phyloP scores from a whole-genome alignment of 1,140 invertebrate species.

The Nylanderia fulva region DNA sequence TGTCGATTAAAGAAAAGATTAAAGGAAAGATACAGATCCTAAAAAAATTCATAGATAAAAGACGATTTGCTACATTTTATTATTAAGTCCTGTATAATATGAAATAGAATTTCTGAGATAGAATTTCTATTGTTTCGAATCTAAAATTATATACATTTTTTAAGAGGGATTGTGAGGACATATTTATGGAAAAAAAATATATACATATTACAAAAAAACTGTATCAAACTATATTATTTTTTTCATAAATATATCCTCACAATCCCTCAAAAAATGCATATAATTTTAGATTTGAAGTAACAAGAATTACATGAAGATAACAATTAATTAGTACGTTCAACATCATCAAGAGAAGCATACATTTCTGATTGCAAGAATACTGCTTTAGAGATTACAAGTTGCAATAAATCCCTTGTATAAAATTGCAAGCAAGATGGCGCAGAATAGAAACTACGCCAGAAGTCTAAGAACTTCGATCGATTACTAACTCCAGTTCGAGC shows the following conservation, averaged over 20 bases:
- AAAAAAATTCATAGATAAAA: background rate
- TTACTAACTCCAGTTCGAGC: background rate
- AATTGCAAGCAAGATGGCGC: background rate
- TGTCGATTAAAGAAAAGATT: background rate
- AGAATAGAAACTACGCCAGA: slow-evolving; percentile 11
- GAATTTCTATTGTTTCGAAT: background rate
- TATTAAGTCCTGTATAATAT: background rate
- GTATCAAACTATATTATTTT: too few relatives aligned
- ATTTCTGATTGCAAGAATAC: background rate
- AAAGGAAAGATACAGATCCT: too few relatives aligned
- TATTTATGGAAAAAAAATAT: too few relatives aligned
- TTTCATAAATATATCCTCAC: background rate
- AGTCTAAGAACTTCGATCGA: slow-evolving; percentile 23
- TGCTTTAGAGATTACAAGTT: slow-evolving; percentile 5
- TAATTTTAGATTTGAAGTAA: background rate
- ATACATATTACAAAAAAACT: too few relatives aligned
- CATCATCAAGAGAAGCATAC: background rate
- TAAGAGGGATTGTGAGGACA: background rate
- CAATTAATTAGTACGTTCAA: background rate
- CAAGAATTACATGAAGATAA: background rate
- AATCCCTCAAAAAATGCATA: background rate
- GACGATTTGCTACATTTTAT: background rate
- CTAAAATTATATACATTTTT: background rate
- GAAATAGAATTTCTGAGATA: background rate
- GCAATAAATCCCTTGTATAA: background rate